These are phyloP conservation scores for Elaphurus davidianus DNA, from an alignment of 2,113 vertebrate species.

Conservation along the genomic window DNA sequence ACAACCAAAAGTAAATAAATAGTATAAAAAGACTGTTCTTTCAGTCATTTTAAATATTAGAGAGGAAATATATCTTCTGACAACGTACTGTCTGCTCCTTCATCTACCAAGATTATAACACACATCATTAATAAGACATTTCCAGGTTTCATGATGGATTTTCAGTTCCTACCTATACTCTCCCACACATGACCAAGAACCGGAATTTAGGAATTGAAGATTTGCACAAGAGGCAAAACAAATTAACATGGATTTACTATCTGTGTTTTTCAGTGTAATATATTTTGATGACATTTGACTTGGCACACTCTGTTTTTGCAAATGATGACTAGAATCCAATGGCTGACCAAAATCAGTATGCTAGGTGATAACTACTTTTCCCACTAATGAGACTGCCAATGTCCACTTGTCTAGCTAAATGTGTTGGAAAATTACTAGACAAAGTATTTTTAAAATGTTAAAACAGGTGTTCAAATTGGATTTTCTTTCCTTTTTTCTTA, in stretches of 20 bases:
- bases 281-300: slow-evolving; percentile 46
- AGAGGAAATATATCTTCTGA: neutral
- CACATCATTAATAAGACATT: neutral
- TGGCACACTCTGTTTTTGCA: slow-evolving; percentile 55
- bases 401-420: rapidly evolving
- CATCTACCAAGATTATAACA: neutral
- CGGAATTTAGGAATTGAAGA: neutral
- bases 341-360: neutral
- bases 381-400: neutral
- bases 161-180: neutral
- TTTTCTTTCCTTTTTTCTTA: neutral
- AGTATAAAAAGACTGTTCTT: neutral
- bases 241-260: slow-evolving; percentile 33
- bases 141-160: neutral
- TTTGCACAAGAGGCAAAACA: neutral
- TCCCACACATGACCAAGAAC: neutral
- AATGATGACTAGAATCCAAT: neutral
- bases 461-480: neutral
- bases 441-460: neutral
- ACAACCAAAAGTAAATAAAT: neutral
- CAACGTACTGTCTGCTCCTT: neutral
- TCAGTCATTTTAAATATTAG: neutral
- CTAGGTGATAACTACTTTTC: neutral
- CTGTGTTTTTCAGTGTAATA: neutral
- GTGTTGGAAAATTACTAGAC: neutral